These are phyloP conservation scores for Rhagophthalmus giganteus DNA, from an alignment of 2,888 invertebrate species.

Conservation along the genomic window DNA sequence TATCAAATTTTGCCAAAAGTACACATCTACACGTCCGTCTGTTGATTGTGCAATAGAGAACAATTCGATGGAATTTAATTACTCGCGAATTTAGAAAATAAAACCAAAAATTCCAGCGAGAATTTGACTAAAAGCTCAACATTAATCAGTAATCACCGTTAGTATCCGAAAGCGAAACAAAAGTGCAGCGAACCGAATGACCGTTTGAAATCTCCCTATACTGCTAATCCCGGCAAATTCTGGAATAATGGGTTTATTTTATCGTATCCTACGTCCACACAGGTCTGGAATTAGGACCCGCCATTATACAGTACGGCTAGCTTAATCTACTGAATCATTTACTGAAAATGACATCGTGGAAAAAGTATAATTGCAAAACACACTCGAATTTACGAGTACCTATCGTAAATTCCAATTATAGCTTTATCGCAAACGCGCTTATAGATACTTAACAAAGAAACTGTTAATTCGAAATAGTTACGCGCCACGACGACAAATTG, in stretches of 20 bases:
- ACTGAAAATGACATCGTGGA: slow-evolving; percentile 38
- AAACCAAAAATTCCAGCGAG: slow-evolving; percentile 14
- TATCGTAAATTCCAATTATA: slow-evolving; percentile 22
- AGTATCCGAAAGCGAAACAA: slow-evolving; percentile 30
- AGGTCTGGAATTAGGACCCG: slow-evolving; percentile 41
- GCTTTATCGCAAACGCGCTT: slow-evolving; percentile 9
- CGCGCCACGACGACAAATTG: no score
- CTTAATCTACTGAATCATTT: slow-evolving; percentile 44
- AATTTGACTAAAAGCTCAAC: slow-evolving; percentile 28
- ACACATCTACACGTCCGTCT: no score
- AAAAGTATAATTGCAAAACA: slow-evolving; percentile 30
- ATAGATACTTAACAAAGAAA: no score
- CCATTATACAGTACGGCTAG: slow-evolving; percentile 41
- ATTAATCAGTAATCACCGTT: slow-evolving; percentile 28
- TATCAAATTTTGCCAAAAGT: no score
- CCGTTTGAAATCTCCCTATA: slow-evolving; percentile 46
- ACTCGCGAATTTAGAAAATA: slow-evolving; percentile 15
- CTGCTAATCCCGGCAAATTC: slow-evolving; percentile 49
- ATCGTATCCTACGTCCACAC: slow-evolving; percentile 41
- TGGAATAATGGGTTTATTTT: slow-evolving; percentile 49
- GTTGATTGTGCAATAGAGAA: no score
- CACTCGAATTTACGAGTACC: slow-evolving; percentile 24
- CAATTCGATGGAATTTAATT: slow-evolving; percentile 7
- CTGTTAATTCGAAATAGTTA: no score
- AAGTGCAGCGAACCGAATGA: slow-evolving; percentile 40